A percentile compares a stretch with the other conserved stretches of the same genome.
Evolutionary conservation across 2,797 vertebrate species (phyloP).

Genomic region (Enteromius treurensis): DNA sequence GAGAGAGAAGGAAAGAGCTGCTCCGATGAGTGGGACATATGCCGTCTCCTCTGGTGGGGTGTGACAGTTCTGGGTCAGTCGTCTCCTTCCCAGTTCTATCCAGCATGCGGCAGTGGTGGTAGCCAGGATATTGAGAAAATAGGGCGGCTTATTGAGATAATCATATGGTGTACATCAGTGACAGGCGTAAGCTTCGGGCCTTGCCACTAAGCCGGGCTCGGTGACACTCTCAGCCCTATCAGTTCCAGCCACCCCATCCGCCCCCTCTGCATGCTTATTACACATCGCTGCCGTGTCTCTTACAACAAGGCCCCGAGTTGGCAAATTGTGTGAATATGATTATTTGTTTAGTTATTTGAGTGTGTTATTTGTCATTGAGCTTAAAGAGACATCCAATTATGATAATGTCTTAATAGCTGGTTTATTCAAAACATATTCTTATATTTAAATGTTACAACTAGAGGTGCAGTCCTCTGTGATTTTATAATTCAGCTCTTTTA

Average conservation of each 20-base stretch:
- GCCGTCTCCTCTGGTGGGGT: conserved; percentile 73
- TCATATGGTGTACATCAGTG: conserved; percentile 77
- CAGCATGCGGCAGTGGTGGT: conserved; percentile 68
- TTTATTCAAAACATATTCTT: conserved; percentile 9
- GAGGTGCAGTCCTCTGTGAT: background rate
- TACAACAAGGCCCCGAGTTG: background rate
- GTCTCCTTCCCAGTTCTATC: conserved; percentile 71
- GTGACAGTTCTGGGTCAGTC: conserved; percentile 85
- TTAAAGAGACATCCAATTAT: conserved; percentile 29
- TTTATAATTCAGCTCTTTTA: background rate
- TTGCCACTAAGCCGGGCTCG: conserved; percentile 24
- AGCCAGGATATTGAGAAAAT: conserved; percentile 73
- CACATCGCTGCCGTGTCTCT: background rate
- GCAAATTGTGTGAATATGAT: conserved; percentile 21
- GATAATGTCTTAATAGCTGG: conserved; percentile 34
- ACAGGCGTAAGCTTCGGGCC: conserved; percentile 75
- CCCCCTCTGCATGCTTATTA: conserved; percentile 27
- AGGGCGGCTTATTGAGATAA: conserved; percentile 82
- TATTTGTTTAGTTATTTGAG: conserved; percentile 31
- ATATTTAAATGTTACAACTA: background rate
- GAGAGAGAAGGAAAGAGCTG: conserved; percentile 67
- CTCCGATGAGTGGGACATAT: conserved; percentile 72
- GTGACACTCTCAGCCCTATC: conserved; percentile 37
- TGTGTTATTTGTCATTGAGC: conserved; percentile 17
- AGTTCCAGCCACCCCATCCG: background rate